Base-by-base conservation (phyloP, 2,797 vertebrate species). In the Discoglossus pictus region DNA sequence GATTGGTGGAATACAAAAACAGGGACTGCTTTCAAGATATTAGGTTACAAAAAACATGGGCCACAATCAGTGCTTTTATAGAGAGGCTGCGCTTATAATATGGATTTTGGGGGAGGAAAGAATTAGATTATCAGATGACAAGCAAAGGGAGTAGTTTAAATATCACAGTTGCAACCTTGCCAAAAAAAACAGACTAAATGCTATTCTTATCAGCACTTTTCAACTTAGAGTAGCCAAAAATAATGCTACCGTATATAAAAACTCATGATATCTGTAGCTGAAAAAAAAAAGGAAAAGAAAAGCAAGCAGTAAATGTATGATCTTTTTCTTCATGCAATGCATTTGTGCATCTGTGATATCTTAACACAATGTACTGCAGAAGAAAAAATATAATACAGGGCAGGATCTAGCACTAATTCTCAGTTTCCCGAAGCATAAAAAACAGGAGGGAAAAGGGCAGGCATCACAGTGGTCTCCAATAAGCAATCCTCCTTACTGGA, bases 1-100 rank as follows among this genome's bases (percentile, higher is more conserved):
- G 56, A 68, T 68, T 35, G 6, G n/a, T 43, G 27, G 23, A 61
- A 51, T 61, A 61, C 60, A 38, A 54, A 46, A 13, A 43, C 36
- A 53, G 23, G 44, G 52, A 44, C 46, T 23, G 55, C 56, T 61
- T 54, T 61, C 65, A 61, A 68, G 50, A 61, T 61, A 68, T 68
- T 68, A 61, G 38, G 54, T 68, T 68, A 68, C 65, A 46, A 54
- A 43, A 18, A 34, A 61, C 46, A 31, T 46, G 65, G n/a, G 18
- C 10, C 55, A 43, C 20, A 24, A 24, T 15, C 8, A n/a, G 24
- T 40, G 51, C 21, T 10, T 20, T 7, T 59, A 58, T 24, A n/a
- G 15, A 12, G 25, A 34, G 21, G 25, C 15, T 27, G 27, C 35
- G 27, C 35, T 9, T 18, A 24, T 8, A 24, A 51, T 44, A 21